Base-by-base conservation (phyloP, 2,113 vertebrate genomes). In the Ictalurus furcatus region DNA sequence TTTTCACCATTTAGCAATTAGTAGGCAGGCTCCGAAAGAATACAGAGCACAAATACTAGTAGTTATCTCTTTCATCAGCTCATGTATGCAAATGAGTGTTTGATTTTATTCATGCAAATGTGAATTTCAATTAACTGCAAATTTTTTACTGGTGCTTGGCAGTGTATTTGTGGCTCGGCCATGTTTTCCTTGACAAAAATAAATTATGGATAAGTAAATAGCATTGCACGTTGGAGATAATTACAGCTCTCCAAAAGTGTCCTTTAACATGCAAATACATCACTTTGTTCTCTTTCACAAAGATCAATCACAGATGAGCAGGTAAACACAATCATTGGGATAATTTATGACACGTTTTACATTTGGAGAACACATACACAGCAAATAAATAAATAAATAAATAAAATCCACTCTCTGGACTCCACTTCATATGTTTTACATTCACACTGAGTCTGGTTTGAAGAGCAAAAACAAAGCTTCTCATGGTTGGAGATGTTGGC, bases 81-180 rank as follows among this genome's bases (percentile, higher is more conserved):
- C 94, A 91, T 93, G 90, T 96, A 95, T 96, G 96, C 92, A 96
- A 96, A 96, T 96, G 93, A 95, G 94, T 94, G 94, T 95, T 96
- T 96, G 95, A 95, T 96, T 96, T 95, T 94, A 92, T 84, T 95
- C 92, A 96, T 96, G 94, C 96, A 96, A 95, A 96, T 96, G 92
- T 95, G 95, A 95, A 95, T 96, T 96, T 96, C 94, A 96, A 95
- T 96, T 96, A 96, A 95, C 93, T 90, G 86, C 73, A 74, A 91
- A 92, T 92, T 92, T 95, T 94, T 94, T 93, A 93, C 93, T 92
- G 91, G 92, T 92, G 93, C 92, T 94, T 95, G 95, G 94, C 94
- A 94, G 91, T 88, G 25, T 90, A 89, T 90, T 30, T 90, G 92
- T 93, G 91, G 93, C 93, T 95, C 93, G 93, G 87, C 87, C 30